Percentiles rank a stretch among this genome's conserved stretches.
Conservation (phyloP, 92 coral and sea anemone species). For the Porites cylindrica region DNA sequence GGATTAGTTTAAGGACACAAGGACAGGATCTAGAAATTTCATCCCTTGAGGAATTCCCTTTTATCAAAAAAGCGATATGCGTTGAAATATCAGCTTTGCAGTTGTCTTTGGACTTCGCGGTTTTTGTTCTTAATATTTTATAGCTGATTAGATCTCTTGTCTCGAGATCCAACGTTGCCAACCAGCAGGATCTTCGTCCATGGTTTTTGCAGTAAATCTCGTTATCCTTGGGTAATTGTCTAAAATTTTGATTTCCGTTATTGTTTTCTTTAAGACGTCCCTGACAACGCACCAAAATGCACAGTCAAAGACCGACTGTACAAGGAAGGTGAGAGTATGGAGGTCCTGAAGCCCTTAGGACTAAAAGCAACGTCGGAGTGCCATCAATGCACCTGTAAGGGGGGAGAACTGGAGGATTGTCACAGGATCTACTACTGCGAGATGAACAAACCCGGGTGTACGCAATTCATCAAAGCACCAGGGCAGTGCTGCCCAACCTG, state of each 20-base stretch:
- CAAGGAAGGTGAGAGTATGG: slow-evolving; percentile 42
- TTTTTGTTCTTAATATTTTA: too few relatives aligned
- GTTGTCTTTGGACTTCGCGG: too few relatives aligned
- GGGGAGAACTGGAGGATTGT: slow-evolving; percentile 10
- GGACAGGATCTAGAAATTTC: too few relatives aligned
- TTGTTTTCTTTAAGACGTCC: slow-evolving; percentile 12
- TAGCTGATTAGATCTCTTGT: too few relatives aligned
- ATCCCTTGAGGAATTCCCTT: too few relatives aligned
- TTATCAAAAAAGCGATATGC: too few relatives aligned
- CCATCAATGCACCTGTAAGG: slow-evolving; percentile 45
- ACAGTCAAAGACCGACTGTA: not conserved
- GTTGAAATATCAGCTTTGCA: too few relatives aligned
- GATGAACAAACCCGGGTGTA: slow-evolving; percentile 20
- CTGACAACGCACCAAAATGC: slow-evolving; percentile 24
- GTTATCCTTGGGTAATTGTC: not conserved
- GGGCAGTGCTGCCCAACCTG: slow-evolving; percentile 45
- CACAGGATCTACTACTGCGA: slow-evolving; percentile 48
- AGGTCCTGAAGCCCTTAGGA: slow-evolving; percentile 6
- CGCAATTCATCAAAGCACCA: not conserved
- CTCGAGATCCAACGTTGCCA: too few relatives aligned
- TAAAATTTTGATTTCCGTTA: not conserved
- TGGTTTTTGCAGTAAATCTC: not conserved
- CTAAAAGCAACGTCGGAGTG: slow-evolving; percentile 11
- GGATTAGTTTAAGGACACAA: too few relatives aligned
- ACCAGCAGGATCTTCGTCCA: too few relatives aligned